Evolutionary conservation across 2,113 vertebrate genomes (phyloP).

Genomic region (Origma solitaria): DNA sequence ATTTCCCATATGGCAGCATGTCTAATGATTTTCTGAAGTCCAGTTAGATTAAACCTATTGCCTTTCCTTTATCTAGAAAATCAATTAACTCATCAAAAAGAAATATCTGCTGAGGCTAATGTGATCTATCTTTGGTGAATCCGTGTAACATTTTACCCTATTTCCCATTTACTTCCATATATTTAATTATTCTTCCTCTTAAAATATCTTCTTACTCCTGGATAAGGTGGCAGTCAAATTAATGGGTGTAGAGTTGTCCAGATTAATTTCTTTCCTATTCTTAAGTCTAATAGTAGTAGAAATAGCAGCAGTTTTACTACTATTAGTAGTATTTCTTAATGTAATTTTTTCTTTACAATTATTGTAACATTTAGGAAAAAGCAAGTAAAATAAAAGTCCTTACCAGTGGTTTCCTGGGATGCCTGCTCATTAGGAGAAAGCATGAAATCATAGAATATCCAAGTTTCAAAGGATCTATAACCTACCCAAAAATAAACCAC

Average conservation of each 20-base stretch:
- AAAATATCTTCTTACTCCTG: not conserved
- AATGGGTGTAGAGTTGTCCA: not conserved
- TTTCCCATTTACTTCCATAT: not conserved
- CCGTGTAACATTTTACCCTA: not conserved
- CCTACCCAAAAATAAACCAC: not conserved
- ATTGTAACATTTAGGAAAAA: not conserved
- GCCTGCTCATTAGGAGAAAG: not conserved
- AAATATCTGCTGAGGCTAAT: not conserved
- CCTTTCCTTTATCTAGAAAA: slow-evolving; percentile 8
- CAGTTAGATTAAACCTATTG: not conserved
- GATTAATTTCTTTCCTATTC: not conserved
- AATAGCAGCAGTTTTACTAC: not conserved
- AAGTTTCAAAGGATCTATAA: not conserved
- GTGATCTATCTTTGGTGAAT: slow-evolving; percentile 1
- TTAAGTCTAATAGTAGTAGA: not conserved
- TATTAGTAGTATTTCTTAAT: not conserved
- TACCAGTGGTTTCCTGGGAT: not conserved
- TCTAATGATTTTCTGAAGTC: not conserved
- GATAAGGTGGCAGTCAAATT: not conserved
- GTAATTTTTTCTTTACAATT: not conserved
- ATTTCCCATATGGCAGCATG: not conserved
- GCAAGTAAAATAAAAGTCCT: not conserved
- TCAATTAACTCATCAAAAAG: slow-evolving; percentile 17
- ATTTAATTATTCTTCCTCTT: not conserved
- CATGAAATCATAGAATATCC: not conserved